These are phyloP conservation scores for Mizuhopecten yessoensis DNA, from an alignment of 1,140 invertebrate genomes.

Conservation along the genomic window DNA sequence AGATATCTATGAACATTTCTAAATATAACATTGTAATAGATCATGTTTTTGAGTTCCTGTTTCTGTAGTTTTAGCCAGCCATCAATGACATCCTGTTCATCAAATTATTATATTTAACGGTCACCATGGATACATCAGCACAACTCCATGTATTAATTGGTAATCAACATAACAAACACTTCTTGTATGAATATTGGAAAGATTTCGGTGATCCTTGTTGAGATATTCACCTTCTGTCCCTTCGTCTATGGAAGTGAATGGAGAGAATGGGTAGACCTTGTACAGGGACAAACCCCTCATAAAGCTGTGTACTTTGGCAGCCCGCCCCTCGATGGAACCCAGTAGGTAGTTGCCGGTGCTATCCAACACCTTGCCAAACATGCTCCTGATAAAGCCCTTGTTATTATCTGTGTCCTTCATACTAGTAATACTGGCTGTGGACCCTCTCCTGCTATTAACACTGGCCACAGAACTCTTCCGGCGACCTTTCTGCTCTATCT, in stretches of 20 bases:
- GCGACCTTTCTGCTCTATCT: background rate
- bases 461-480: background rate
- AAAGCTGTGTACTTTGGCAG: conserved; percentile 84
- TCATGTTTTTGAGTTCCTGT: no score
- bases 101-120: no score
- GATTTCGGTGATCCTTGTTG: no score
- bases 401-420: conserved; percentile 12
- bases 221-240: conserved; percentile 20
- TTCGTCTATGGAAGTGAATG: conserved; percentile 72
- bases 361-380: conserved; percentile 5
- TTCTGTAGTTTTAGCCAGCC: no score
- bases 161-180: no score
- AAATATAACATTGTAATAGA: no score
- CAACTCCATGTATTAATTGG: no score
- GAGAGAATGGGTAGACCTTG: conserved; percentile 83
- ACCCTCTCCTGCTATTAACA: background rate
- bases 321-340: conserved; percentile 81
- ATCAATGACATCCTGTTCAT: no score
- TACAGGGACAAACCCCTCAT: conserved; percentile 83
- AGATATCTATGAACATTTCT: no score
- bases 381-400: conserved; percentile 2
- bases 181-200: no score
- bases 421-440: background rate
- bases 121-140: no score
- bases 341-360: conserved; percentile 42